Conservation (phyloP, 2,888 invertebrate species). For the Embidobia sp. region DNA sequence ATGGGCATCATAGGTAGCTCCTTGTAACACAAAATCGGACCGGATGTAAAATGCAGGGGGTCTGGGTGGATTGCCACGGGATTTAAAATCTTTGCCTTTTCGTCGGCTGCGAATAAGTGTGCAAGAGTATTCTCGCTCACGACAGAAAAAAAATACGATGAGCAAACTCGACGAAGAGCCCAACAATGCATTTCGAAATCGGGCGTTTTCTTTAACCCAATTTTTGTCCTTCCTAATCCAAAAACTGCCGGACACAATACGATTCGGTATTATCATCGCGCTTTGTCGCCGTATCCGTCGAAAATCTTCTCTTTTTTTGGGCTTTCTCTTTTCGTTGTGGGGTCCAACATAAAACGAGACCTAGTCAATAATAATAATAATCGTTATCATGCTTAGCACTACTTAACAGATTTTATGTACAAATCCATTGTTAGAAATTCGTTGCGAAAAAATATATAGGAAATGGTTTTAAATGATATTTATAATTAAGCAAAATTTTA, state of each 20-base stretch:
- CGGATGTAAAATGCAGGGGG: constrained; percentile 45
- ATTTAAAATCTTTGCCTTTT: constrained; percentile 66
- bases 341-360: not conserved
- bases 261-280: constrained; percentile 48
- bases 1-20: constrained; percentile 37
- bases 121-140: constrained; percentile 48
- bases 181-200: constrained; percentile 55
- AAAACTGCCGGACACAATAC: constrained; percentile 52
- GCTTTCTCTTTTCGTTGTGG: not conserved
- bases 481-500: too few relatives aligned
- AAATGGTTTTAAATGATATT: too few relatives aligned
- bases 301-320: constrained; percentile 34
- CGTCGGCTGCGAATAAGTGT: constrained; percentile 58
- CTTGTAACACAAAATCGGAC: constrained; percentile 31
- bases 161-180: constrained; percentile 59
- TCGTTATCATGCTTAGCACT: not conserved
- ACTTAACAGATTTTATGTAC: too few relatives aligned
- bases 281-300: constrained; percentile 41
- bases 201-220: constrained; percentile 62
- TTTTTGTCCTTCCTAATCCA: constrained; percentile 58
- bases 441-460: too few relatives aligned
- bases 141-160: constrained; percentile 49
- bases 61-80: constrained; percentile 56
- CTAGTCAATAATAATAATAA: constrained; percentile 43
- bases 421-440: too few relatives aligned